A percentile compares a stretch with the other conserved stretches of the same genome.
Evolutionary conservation across 53 echinoderm and acorn worm genomes (phyloP).

Genomic region (Hippasteria phrygiana): DNA sequence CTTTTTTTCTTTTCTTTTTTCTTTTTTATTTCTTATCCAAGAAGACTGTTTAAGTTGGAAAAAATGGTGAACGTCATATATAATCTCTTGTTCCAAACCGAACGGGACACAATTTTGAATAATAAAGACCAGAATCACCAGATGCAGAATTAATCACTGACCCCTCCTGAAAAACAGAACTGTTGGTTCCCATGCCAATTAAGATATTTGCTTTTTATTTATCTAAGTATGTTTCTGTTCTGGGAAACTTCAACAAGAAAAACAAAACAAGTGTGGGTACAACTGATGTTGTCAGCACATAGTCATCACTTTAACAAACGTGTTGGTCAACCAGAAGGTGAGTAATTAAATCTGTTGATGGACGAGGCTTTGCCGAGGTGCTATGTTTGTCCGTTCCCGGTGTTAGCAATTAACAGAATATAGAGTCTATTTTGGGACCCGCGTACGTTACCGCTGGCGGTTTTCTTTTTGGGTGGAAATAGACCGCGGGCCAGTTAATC

Average conservation of each 20-base stretch:
- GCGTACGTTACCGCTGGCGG: not conserved
- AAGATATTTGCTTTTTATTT: too few species aligned
- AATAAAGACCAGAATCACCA: too few species aligned
- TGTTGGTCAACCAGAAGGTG: not conserved
- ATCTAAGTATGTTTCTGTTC: not conserved
- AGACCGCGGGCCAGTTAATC: conserved; percentile 5
- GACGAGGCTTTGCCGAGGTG: not conserved
- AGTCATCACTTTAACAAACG: not conserved
- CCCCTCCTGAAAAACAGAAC: too few species aligned
- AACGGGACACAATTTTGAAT: too few species aligned
- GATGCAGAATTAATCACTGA: too few species aligned
- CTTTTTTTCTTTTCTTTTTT: too few species aligned
- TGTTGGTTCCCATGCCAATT: too few species aligned
- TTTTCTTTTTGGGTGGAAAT: conserved; percentile 32
- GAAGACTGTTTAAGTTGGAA: too few species aligned
- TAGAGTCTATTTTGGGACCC: not conserved
- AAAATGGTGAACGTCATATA: too few species aligned
- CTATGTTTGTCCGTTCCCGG: conserved; percentile 27
- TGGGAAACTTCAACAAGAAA: not conserved
- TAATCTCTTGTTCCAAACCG: too few species aligned
- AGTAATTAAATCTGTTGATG: conserved; percentile 27
- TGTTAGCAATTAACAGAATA: conserved; percentile 3
- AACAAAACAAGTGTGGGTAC: not conserved
- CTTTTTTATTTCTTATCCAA: too few species aligned
- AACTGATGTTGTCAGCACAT: conserved; percentile 2